These are phyloP conservation scores for Microcebus ravelobensis DNA, from an alignment of 2,113 vertebrate genomes.

Conservation along the genomic window DNA sequence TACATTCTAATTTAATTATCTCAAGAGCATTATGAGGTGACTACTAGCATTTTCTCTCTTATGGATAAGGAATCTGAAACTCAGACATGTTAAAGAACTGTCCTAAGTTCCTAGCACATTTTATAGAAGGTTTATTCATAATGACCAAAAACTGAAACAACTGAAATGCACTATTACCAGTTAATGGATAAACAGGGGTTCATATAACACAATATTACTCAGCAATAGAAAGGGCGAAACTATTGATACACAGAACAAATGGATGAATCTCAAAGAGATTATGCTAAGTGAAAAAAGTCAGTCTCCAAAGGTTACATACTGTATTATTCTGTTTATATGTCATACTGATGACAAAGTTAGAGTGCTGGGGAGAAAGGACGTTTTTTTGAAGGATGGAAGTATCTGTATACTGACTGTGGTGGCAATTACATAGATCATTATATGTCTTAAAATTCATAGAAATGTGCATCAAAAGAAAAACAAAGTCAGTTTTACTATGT, in stretches of 20 bases:
- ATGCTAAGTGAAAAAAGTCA: neutral
- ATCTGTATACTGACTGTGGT: neutral
- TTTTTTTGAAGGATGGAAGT: neutral
- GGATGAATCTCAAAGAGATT: neutral
- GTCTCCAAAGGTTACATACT: neutral
- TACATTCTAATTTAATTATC: neutral
- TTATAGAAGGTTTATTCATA: neutral
- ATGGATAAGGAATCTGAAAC: neutral
- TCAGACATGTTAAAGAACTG: neutral
- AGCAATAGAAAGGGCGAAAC: neutral
- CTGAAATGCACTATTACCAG: neutral
- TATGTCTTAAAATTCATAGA: neutral
- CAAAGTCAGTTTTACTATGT: neutral
- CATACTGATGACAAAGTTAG: neutral
- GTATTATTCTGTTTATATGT: neutral
- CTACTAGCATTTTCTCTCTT: neutral
- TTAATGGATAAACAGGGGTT: neutral
- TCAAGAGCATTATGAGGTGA: neutral
- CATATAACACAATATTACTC: neutral
- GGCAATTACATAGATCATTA: neutral
- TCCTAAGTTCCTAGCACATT: neutral
- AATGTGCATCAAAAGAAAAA: neutral
- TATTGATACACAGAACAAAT: neutral
- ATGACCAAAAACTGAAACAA: neutral
- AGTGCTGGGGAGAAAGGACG: neutral